Conservation (phyloP, 2,113 vertebrate species). For the Osmerus mordax region DNA sequence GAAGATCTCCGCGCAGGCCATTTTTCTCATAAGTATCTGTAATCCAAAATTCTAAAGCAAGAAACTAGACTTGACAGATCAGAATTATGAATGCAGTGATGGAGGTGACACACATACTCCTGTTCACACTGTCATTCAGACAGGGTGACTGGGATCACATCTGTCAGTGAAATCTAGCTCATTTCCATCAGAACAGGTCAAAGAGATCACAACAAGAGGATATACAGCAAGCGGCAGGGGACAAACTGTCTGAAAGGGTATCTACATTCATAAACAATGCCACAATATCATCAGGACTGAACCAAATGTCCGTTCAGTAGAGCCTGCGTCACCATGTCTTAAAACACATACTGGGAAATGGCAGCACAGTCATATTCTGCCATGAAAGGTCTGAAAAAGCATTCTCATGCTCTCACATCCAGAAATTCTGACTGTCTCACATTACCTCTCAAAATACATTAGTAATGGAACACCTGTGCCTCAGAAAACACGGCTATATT, state of each 20-base stretch:
- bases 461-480: constrained; percentile 39
- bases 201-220: neutral
- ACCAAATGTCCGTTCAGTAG: no score
- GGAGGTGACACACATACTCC: neutral
- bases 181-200: neutral
- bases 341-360: no score
- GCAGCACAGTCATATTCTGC: no score
- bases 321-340: no score
- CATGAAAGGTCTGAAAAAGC: no score
- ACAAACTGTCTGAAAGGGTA: neutral
- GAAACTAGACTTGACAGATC: neutral
- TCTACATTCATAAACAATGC: no score
- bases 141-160: neutral
- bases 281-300: no score
- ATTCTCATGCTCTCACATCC: neutral
- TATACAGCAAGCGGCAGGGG: neutral
- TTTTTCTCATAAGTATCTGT: no score
- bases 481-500: constrained; percentile 46
- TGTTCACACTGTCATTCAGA: neutral
- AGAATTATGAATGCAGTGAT: neutral
- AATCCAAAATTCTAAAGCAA: no score
- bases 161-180: neutral
- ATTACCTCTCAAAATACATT: constrained; percentile 45
- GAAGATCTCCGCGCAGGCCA: no score
- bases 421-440: constrained; percentile 10